phyloP scores from a whole-genome alignment of 2,797 vertebrate species.

The Hipposideros larvatus region DNA sequence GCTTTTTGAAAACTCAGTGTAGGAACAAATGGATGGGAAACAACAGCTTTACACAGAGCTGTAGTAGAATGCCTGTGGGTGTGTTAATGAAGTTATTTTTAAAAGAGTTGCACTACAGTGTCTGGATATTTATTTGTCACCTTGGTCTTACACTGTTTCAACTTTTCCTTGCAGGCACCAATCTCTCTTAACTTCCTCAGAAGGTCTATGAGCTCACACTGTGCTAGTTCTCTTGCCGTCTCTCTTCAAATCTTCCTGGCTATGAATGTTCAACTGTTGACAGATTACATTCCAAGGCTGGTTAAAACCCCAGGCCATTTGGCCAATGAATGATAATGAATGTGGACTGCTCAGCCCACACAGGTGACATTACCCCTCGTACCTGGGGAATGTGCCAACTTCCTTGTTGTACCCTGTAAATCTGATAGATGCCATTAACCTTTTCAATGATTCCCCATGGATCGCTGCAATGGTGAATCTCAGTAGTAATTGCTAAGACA shows the following conservation, averaged over 20 bases:
- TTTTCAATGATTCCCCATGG: constrained; percentile 86
- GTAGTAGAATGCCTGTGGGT: background rate
- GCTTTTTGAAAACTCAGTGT: constrained; percentile 76
- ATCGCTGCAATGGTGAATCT: constrained; percentile 72
- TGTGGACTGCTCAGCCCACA: constrained; percentile 86
- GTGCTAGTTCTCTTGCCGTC: background rate
- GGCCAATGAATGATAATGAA: constrained; percentile 87
- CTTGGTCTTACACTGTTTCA: constrained; percentile 54
- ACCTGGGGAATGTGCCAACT: constrained; percentile 80
- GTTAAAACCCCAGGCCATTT: constrained; percentile 86
- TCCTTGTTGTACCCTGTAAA: constrained; percentile 86
- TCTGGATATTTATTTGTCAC: constrained; percentile 64
- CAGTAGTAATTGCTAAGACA: constrained; percentile 82
- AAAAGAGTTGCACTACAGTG: background rate
- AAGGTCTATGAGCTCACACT: constrained; percentile 11
- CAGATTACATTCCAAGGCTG: constrained; percentile 83
- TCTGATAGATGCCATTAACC: constrained; percentile 87
- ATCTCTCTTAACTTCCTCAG: constrained; percentile 21
- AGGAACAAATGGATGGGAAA: constrained; percentile 78
- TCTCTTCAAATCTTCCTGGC: background rate
- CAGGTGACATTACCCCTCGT: constrained; percentile 83
- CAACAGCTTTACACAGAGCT: constrained; percentile 74
- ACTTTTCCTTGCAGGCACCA: background rate
- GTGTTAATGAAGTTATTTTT: constrained; percentile 68
- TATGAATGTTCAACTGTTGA: constrained; percentile 87